Conservation (phyloP, 2,797 vertebrate genomes). For the Sebastes oblongus region DNA sequence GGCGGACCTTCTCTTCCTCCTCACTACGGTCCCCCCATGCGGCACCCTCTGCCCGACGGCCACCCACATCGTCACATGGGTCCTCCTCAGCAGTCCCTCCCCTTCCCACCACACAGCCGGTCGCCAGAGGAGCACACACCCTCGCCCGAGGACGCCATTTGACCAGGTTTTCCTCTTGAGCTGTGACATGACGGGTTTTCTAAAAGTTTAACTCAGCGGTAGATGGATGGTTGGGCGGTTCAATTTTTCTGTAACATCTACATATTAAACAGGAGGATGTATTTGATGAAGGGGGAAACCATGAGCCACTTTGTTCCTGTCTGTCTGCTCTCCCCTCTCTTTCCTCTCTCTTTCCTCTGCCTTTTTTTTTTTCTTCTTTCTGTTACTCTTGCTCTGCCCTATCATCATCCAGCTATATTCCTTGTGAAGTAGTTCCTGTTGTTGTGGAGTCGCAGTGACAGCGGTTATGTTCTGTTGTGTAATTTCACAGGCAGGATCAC, state of each 20-base stretch:
- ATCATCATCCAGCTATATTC: not conserved
- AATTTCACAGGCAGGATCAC: not conserved
- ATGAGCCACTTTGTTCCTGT: not conserved
- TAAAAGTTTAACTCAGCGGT: slow-evolving; percentile 2
- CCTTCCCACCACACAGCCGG: slow-evolving; percentile 46
- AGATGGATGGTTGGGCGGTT: not conserved
- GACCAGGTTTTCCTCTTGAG: slow-evolving; percentile 12
- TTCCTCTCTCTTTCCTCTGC: not conserved
- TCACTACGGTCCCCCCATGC: slow-evolving; percentile 49
- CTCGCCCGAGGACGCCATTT: slow-evolving; percentile 64
- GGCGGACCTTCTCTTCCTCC: slow-evolving; percentile 53
- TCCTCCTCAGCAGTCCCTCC: slow-evolving; percentile 44
- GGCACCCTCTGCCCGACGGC: slow-evolving; percentile 27
- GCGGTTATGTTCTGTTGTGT: not conserved
- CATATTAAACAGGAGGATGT: slow-evolving; percentile 26
- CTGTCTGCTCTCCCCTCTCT: not conserved
- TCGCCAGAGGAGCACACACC: slow-evolving; percentile 48
- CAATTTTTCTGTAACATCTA: not conserved
- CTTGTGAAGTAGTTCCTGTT: not conserved
- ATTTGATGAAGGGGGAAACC: slow-evolving; percentile 18
- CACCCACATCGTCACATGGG: slow-evolving; percentile 48
- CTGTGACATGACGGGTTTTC: slow-evolving; percentile 10
- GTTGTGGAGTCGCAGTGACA: not conserved
- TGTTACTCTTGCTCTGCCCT: not conserved
- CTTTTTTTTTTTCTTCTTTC: not conserved